Base-by-base conservation (phyloP, 2,888 invertebrate genomes). In the Protonemura montana region DNA sequence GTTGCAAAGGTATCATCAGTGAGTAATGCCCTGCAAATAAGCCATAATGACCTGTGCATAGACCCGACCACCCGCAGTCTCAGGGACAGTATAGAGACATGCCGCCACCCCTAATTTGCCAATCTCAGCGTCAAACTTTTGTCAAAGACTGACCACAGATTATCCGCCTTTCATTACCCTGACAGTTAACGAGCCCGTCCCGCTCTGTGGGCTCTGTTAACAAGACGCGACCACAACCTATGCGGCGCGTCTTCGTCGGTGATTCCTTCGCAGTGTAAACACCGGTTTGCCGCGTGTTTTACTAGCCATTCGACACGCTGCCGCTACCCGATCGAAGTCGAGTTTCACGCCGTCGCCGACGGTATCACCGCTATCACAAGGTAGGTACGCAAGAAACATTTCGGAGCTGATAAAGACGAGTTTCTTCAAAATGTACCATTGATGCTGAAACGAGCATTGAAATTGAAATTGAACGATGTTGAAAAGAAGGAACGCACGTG, bases 41-140 rank as follows among this genome's bases (percentile, higher is more conserved):
- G 30, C 1, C 81, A 21, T 81, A 81, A 81, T 81, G 81, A 81
- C 29, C 81, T 6, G 29, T 29, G 81, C 30, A 6, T 21, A 27
- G 59, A 59, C 0, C 27, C 30, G 81, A 81, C 81, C 81, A 81
- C 81, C 81, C 81, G 81, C 81, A 30, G 81, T 81, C 81, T 3
- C 35, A 35, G 30, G 29, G n/a, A n/a, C 30, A 27, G 29, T n/a
- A 81, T 16, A 81, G 81, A 27, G 81, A 81, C 81, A 81, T 81
- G 59, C 29, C 81, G 29, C 80, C 59, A 59, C 59, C 59, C 59
- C 59, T 59, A 59, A 59, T 59, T 59, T 59, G 59, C 59, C 59
- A 59, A 59, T 59, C 59, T 21, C 59, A 21, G 59, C 59, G 59
- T 59, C 59, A 59, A 59, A 21, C 59, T 59, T 59, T 59, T 59